phyloP scores from a whole-genome alignment of 2,113 vertebrate genomes.

The pig (Sus scrofa) region T2T-Sscrofa CM000829.6:57252001-57252500 shows the following conservation, averaged over 20 bases:
- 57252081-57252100: slow-evolving; percentile 32
- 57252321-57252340: not conserved
- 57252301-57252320: slow-evolving; percentile 8
- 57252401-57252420: slow-evolving; percentile 12
- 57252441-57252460: slow-evolving; percentile 28
- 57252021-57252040: slow-evolving; percentile 44
- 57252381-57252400: slow-evolving; percentile 50
- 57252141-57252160: slow-evolving; percentile 54
- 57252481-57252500: not conserved
- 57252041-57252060: slow-evolving; percentile 29
- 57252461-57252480: not conserved
- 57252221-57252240: slow-evolving; percentile 33
- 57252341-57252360: not conserved
- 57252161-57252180: not conserved
- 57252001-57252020: slow-evolving; percentile 69
- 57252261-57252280: slow-evolving; percentile 1
- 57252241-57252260: not conserved
- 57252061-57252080: slow-evolving; percentile 62
- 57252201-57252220: not conserved
- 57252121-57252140: slow-evolving; percentile 68
- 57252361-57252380: slow-evolving; percentile 23
- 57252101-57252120: slow-evolving; percentile 47
- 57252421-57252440: not conserved
- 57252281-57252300: slow-evolving; percentile 43
- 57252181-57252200: slow-evolving; percentile 44